Base-by-base conservation (phyloP, 2,888 invertebrate genomes). In the Trachelus stipa region DNA sequence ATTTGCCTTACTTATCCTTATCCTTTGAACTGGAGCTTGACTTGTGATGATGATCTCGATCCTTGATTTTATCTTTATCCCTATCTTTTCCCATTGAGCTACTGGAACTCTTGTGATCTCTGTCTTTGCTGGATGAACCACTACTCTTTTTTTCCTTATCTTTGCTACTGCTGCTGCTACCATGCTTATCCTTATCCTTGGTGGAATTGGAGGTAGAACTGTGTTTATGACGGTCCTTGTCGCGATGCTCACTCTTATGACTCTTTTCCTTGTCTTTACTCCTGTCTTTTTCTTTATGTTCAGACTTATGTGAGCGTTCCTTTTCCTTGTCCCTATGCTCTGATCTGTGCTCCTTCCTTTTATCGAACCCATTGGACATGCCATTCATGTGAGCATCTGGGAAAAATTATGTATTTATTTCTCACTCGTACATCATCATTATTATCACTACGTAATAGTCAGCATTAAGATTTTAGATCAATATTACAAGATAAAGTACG, bases 301-400 rank as follows among this genome's bases (percentile, higher is more conserved):
- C 91, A 0, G 91, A 91, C 81, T 91, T 91, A 78, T 91, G 91
- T 75, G 90, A 91, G 71, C 89, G 89, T 68, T 92, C 92, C 81
- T 90, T 92, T 76, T 93, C 93, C 84, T 91, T 93, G 85, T 93
- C 93, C 82, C 92, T 92, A 84, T 93, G 93, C 69, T 94, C 93
- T 34, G 93, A 93, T 88, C 93, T 93, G 87, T 93, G 92, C 82
- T 93, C 93, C 83, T 93, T 93, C 83, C 92, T 92, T 79, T 90
- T 90, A 79, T 93, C 93, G 73, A 95, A 96, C 77, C 97, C 97
- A 92, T 97, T 96, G 88, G 95, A 96, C 89, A 96, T 92, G 80
- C 97, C 97, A 93, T 97, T 97, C 92, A 96, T 93, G 92, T 95
- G 94, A 91, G 91, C 87, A 88, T 92, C 92, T 89, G 80, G 6